These are phyloP conservation scores for Xyrauchen texanus DNA, from an alignment of 2,113 vertebrate species.

Conservation along the genomic window DNA sequence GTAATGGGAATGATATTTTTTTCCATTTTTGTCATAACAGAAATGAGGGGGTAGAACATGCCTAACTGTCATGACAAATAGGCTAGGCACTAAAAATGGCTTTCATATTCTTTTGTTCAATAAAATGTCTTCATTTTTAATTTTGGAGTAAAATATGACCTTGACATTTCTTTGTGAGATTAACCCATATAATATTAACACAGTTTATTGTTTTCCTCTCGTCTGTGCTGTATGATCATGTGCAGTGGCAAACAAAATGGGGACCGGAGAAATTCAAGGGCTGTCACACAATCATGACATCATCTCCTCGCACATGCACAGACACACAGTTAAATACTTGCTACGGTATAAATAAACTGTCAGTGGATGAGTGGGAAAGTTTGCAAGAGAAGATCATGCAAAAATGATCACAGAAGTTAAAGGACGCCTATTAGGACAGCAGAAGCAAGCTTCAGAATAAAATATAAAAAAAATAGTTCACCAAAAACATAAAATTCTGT, in stretches of 20 bases:
- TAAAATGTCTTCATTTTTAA: background rate
- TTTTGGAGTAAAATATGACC: too few species aligned
- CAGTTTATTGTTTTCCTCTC: constrained; percentile 6
- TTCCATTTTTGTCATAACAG: too few species aligned
- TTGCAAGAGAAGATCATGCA: background rate
- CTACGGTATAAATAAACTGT: constrained; percentile 35
- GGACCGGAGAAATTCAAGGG: constrained; percentile 24
- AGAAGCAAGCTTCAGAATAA: too few species aligned
- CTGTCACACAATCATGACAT: constrained; percentile 6
- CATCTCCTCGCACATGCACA: background rate
- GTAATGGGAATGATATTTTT: too few species aligned
- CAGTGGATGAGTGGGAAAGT: background rate
- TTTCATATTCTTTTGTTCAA: too few species aligned
- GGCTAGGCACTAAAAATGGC: background rate
- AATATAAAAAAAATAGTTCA: too few species aligned
- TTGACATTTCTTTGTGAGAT: background rate
- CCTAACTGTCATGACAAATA: too few species aligned
- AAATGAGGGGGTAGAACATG: too few species aligned
- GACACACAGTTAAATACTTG: constrained; percentile 15
- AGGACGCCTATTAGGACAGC: background rate
- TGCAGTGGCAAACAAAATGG: background rate
- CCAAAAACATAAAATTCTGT: too few species aligned
- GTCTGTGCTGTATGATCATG: constrained; percentile 13
- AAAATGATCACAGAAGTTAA: background rate
- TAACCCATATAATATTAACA: background rate